Evolutionary conservation across 2,113 vertebrate species (phyloP).

Genomic region (Diphyllodes magnificus): DNA sequence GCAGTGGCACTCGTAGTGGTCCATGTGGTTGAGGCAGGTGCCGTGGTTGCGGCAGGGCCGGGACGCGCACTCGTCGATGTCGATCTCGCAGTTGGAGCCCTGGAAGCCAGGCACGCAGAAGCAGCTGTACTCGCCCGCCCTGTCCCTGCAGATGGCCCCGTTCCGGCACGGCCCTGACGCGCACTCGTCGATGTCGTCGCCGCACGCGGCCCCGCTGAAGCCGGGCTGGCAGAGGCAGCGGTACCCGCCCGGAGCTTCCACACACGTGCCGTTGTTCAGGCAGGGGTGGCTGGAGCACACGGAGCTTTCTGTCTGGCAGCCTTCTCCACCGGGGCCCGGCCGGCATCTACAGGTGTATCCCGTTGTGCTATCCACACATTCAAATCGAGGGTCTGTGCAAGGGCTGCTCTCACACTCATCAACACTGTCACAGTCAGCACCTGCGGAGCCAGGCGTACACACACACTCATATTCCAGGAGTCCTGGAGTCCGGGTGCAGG

Average conservation of each 20-base stretch:
- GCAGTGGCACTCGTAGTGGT: constrained; percentile 84
- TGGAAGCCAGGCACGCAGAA: constrained; percentile 98
- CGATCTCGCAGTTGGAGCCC: constrained; percentile 88
- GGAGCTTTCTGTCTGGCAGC: constrained; percentile 58
- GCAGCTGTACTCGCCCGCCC: constrained; percentile 77
- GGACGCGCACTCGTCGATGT: constrained; percentile 96
- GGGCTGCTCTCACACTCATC: constrained; percentile 75
- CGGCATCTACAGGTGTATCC: constrained; percentile 77
- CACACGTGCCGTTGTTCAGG: constrained; percentile 77
- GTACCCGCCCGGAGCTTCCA: constrained; percentile 42
- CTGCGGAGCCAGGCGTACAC: constrained; percentile 68
- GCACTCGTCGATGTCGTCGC: constrained; percentile 77
- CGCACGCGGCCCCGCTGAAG: constrained; percentile 78
- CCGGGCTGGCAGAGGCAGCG: constrained; percentile 82
- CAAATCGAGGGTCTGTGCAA: constrained; percentile 58
- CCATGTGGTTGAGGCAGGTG: constrained; percentile 85
- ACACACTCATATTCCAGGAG: constrained; percentile 65
- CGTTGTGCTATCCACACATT: constrained; percentile 60
- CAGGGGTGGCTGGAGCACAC: constrained; percentile 77
- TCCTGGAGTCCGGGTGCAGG: constrained; percentile 63
- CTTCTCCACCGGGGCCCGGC: constrained; percentile 50
- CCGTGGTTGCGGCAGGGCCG: constrained; percentile 86
- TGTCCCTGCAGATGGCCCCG: constrained; percentile 87
- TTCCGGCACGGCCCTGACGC: constrained; percentile 84
- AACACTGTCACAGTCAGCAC: constrained; percentile 54